A percentile compares a stretch with the other conserved stretches of the same genome.
Evolutionary conservation across 64 coral and sea anemone genomes (phyloP).

Genomic region (Montipora cactus): DNA sequence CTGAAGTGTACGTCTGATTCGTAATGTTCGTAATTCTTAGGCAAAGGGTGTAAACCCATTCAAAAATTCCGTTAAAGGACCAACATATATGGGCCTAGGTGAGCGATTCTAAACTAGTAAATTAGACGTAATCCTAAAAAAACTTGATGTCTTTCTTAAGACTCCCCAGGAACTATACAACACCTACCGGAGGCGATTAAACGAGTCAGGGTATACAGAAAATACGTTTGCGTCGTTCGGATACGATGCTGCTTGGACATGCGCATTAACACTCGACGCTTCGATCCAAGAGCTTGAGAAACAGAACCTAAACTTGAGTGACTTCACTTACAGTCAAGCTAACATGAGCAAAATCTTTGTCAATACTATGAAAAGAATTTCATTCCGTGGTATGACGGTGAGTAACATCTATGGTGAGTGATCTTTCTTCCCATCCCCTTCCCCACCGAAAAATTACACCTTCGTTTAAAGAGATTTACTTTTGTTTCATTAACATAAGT

Average conservation of each 20-base stretch:
- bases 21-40: too few relatives aligned
- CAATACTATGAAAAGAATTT: constrained; percentile 56
- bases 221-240: constrained; percentile 75
- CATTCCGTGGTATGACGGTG: constrained; percentile 82
- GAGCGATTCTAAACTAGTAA: too few relatives aligned
- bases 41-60: too few relatives aligned
- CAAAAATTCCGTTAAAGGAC: too few relatives aligned
- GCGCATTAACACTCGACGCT: constrained; percentile 64
- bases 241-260: constrained; percentile 84
- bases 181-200: constrained; percentile 41
- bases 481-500: too few relatives aligned
- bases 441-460: neutral
- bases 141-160: neutral
- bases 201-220: constrained; percentile 24
- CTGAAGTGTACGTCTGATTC: too few relatives aligned
- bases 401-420: neutral
- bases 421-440: neutral
- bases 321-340: constrained; percentile 68
- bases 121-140: neutral
- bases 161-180: constrained; percentile 52
- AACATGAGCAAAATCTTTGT: constrained; percentile 69
- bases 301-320: constrained; percentile 26
- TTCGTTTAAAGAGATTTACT: neutral
- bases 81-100: too few relatives aligned
- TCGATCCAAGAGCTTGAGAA: constrained; percentile 42